Base-by-base conservation (phyloP, 2,797 vertebrate species). In the Xyrichtys novacula region DNA sequence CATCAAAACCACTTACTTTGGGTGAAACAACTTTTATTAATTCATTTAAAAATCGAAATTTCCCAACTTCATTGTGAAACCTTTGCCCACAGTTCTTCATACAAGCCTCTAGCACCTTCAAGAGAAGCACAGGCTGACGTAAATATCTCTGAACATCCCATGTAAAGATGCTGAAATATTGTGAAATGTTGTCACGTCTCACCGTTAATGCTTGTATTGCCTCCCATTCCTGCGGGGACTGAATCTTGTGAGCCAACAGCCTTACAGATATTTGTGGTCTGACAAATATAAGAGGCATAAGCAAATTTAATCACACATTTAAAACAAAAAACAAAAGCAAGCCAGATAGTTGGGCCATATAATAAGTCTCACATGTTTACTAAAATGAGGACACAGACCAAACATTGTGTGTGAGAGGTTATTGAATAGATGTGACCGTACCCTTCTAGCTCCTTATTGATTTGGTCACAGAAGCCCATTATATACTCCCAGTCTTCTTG, bases 181-280 rank as follows among this genome's bases (percentile, higher is more conserved):
- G 14, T 1, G 11, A 54, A 52, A 32, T 62, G 50, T 29, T 78
- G 14, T 32, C 56, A 90, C 90, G 88, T 70, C 86, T 12, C 86
- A 99, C 97, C 83, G 93, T 97, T 80, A 99, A 88, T 31, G 96
- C 95, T 78, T 99, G 97, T 28, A 96, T 82, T 0, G 97, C 96
- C 78, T 99, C 97, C 97, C 96, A 98, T 88, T 99, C 97, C 88
- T 98, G 97, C 0, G 97, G 97, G 0, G 97, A 98, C 83, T 99
- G 97, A 87, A 98, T 96, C 93, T 99, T 99, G 87, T 98, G 96
- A 65, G 95, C 96, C 89, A 99, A 77, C 16, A 98, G 93, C 61
- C 96, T 92, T 58, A 96, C 95, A 0, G 97, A 95, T 71, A 98
- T 98, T 92, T 98, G 97, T 16, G 96, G 97, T 67, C 97, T 98